Base-by-base conservation (phyloP, 1,140 invertebrate genomes). In the Neodiprion pinetum region DNA sequence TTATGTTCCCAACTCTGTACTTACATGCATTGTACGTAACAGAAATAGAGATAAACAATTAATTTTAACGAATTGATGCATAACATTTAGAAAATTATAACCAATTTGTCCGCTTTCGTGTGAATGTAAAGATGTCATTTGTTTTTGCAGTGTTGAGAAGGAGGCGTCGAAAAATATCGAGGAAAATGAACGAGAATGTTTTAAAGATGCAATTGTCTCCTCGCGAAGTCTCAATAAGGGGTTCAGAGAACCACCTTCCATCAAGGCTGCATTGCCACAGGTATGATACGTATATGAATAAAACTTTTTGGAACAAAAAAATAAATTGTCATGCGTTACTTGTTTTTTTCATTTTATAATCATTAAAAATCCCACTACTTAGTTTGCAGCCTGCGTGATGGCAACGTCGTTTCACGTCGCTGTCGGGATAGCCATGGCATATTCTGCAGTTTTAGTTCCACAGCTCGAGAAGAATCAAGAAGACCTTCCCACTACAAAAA, bases 381-480 rank as follows among this genome's bases (percentile, higher is more conserved):
- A 91, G 90, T 87, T 91, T 23, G 73, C 86, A n/a, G 89, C 90
- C 9, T 89, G 90, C 75, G 80, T 90, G n/a, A 83, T 90, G 14
- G 88, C 90, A 7, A 89, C 89, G 7, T 87, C 89, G 23, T 91
- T 90, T 78, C 91, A 92, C 75, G 88, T 92, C 74, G 89, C 88
- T 9, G 89, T 91, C 9, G 91, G 91, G 10, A 82, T 92, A 5
- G 85, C 88, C 9, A 88, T 92, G 79, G 90, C 90, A 2, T 92
- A 89, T 78, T 91, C 90, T 5, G 90, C 90, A 7, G 88, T 91
- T 71, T 76, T 91, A n/a, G 86, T 91, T 75, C 89, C 90, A 53
- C 88, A 90, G 77, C 82, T 91, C 21, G 86, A 89, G n/a, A 5
- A 5, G 76, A 80, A 81, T n/a, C 77, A 40, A 23, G 80, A 79